Evolutionary conservation across 2,113 vertebrate genomes (phyloP).

Genomic region (Herpailurus yagouaroundi): DNA sequence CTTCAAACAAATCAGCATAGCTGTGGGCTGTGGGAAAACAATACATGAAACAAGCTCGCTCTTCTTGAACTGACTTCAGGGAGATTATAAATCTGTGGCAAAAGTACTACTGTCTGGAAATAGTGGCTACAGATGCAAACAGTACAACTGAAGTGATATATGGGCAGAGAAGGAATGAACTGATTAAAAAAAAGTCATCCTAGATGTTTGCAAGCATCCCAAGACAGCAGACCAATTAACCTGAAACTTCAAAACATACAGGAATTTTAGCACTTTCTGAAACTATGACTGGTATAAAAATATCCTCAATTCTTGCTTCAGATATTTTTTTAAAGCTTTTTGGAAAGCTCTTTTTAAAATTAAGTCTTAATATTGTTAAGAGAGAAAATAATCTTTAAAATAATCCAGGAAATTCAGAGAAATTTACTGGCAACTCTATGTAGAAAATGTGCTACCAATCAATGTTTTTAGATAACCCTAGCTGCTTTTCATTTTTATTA

Average conservation of each 20-base stretch:
- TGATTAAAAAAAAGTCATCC: not conserved
- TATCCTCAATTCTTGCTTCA: constrained; percentile 11
- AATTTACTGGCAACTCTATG: not conserved
- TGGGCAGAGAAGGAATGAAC: not conserved
- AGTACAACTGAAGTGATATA: not conserved
- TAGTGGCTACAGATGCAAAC: constrained; percentile 25
- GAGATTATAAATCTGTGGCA: constrained; percentile 45
- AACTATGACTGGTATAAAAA: not conserved
- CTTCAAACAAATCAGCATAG: constrained; percentile 68
- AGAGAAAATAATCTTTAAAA: constrained; percentile 37
- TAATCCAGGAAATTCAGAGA: constrained; percentile 43
- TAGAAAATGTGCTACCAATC: constrained; percentile 21
- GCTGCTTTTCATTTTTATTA: constrained; percentile 44
- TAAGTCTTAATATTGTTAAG: constrained; percentile 2
- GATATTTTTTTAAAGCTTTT: not conserved
- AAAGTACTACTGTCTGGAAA: constrained; percentile 48
- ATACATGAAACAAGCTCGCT: constrained; percentile 41
- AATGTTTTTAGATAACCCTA: constrained; percentile 47
- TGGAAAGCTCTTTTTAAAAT: not conserved
- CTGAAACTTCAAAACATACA: not conserved
- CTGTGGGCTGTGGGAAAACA: constrained; percentile 57
- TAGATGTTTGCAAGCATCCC: not conserved
- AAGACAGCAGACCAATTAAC: not conserved
- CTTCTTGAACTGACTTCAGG: constrained; percentile 41
- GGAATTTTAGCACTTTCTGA: constrained; percentile 41